Evolutionary conservation across 2,113 vertebrate species (phyloP), one percentile per base, ranked within the genome.

Genomic region (Suricata suricatta): DNA sequence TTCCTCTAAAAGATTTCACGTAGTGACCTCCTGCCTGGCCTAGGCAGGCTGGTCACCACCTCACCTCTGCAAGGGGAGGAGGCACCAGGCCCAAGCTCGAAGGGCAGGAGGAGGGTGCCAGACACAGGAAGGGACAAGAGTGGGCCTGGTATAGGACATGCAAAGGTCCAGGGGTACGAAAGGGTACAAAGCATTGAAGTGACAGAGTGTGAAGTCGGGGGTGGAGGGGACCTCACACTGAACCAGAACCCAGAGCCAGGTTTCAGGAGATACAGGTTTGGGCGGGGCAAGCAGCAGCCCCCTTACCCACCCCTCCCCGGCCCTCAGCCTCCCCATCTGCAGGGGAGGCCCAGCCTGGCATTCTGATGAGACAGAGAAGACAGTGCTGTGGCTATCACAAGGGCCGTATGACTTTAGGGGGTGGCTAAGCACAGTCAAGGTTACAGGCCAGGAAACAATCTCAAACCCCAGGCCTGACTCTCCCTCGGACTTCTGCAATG

Each of bases 101-200:
- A 44, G 31, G 64, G 16, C 63, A 74, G 23, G 44, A 52, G 71
- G 29, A 38, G 54, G 7, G 14, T 4, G 15, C n/a, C 64, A 74
- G 91, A 60, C 3, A 3, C 5, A 35, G 57, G 60, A 38, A 80
- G 38, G 12, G 52, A 80, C 27, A 44, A 76, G 31, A 50, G 54
- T 15, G 4, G 52, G 50, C 14, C 72, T 57, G 3, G 2, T 16
- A 16, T 0, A 11, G 52, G 63, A 50, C 0, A 0, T 52, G 76
- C 54, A 33, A 21, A 96, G 57, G 57, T 25, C 52, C 86, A 33
- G 82, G 21, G 35, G 52, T 3, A 1, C 50, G 83, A 50, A 76
- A 94, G 7, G 27, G 41, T 35, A 47, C 3, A 8, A 72, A 1
- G 7, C 71, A 63, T 23, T 35, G 60, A n/a, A 60, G 33, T 33